Evolutionary conservation across 2,113 vertebrate species (phyloP).

Genomic region (Mustela lutreola): DNA sequence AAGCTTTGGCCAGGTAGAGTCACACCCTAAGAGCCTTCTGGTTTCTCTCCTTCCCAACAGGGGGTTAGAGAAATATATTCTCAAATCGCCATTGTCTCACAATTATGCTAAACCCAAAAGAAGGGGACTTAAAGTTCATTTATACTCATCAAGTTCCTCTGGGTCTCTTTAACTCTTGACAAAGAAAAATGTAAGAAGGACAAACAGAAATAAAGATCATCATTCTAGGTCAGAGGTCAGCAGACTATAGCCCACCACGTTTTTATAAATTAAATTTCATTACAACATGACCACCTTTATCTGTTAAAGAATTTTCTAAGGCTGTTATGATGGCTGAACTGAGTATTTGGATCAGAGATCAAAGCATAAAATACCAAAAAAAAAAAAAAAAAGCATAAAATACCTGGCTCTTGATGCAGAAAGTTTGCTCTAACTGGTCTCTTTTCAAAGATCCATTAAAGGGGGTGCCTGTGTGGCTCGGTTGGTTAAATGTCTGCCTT

Average conservation of each 20-base stretch:
- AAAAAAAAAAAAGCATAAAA: constrained; percentile 61
- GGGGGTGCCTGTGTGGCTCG: background rate
- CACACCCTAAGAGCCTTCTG: constrained; percentile 18
- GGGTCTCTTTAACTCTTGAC: constrained; percentile 42
- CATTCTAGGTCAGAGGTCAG: background rate
- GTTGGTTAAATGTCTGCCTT: background rate
- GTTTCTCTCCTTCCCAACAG: constrained; percentile 64
- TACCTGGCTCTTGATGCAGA: background rate
- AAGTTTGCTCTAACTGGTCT: background rate
- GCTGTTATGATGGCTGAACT: background rate
- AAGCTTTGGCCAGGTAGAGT: constrained; percentile 41
- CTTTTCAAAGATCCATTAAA: constrained; percentile 39
- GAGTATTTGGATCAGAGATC: constrained; percentile 2
- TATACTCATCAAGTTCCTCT: constrained; percentile 38
- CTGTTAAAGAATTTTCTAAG: background rate
- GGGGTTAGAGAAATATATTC: constrained; percentile 53
- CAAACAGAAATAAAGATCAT: constrained; percentile 57
- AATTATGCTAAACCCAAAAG: constrained; percentile 41
- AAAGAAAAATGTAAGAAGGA: constrained; percentile 15
- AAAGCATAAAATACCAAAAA: constrained; percentile 53
- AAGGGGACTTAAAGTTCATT: constrained; percentile 52
- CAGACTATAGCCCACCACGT: background rate
- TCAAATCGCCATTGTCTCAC: background rate
- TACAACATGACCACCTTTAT: background rate
- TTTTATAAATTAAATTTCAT: constrained; percentile 50